Percentiles rank a stretch among this genome's conserved stretches.
Conservation (phyloP, 2,113 vertebrate species). For the Chamaetylas fuelleborni region DNA sequence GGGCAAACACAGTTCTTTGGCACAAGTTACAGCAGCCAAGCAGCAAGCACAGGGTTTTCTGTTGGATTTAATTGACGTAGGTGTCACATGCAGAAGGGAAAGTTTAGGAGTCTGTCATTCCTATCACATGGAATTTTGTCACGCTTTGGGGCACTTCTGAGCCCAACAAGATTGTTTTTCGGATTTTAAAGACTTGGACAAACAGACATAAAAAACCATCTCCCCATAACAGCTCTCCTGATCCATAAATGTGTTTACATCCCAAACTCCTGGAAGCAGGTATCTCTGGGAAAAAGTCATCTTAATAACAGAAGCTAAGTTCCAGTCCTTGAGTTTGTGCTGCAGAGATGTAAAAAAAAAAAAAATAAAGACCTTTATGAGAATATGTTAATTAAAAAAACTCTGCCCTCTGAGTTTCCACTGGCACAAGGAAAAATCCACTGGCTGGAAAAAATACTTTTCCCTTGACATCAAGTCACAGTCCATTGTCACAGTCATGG, state of each 20-base stretch:
- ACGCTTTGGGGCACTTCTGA: neutral
- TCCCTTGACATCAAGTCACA: neutral
- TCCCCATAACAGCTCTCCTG: neutral
- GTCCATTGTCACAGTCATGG: neutral
- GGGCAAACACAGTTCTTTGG: neutral
- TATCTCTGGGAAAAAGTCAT: neutral
- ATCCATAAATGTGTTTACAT: neutral
- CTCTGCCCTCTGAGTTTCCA: neutral
- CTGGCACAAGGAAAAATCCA: too few species aligned
- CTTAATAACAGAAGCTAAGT: neutral
- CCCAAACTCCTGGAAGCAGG: neutral
- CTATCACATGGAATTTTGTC: neutral
- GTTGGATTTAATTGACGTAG: neutral
- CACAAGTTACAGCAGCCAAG: neutral
- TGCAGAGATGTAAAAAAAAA: neutral
- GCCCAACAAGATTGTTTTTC: neutral
- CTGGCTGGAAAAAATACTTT: neutral
- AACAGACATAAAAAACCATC: neutral
- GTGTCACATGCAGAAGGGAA: neutral
- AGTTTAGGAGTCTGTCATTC: neutral
- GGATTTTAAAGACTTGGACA: neutral
- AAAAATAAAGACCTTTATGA: fast-evolving
- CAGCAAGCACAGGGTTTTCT: neutral
- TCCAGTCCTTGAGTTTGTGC: neutral
- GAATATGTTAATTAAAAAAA: neutral